Base-by-base conservation (phyloP, 1,140 invertebrate genomes). In the Acyrthosiphon pisum region DNA sequence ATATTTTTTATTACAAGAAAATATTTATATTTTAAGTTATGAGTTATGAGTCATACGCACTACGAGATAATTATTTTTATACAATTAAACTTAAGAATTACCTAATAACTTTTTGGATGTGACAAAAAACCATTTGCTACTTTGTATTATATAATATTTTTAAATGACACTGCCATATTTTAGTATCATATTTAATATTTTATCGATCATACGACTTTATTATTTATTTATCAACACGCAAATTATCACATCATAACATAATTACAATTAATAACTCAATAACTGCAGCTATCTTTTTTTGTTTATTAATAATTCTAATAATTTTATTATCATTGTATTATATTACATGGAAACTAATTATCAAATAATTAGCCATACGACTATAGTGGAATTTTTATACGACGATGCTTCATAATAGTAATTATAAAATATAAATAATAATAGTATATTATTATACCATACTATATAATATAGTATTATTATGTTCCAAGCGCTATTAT, bases 281-380 rank as follows among this genome's bases (percentile, higher is more conserved):
- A 37, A 37, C 68, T n/a, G 68, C 35, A 81, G 76, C 76, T 22
- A 37, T 81, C 76, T 18, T 76, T 81, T 81, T 81, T 81, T 37
- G 76, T 81, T 81, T 81, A 81, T 37, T 81, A 81, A 81, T 81
- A 37, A 81, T 81, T 81, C 76, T 81, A 81, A 81, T 81, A 35
- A 81, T 81, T 81, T 81, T 81, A 37, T 81, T 35, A 68, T n/a
- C 26, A 30, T 14, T n/a, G 30, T n/a, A 50, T 50, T 68, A 81
- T 22, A 81, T 35, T 81, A 81, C 76, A 35, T 20, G 76, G 76
- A 81, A 81, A 81, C 37, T 81, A 81, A 37, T 37, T 81, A 37
- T 81, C 20, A 37, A 81, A 81, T 37, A 37, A 81, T 81, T 81
- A 81, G 20, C 37, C 76, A 81, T 22, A 81, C 20, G 35, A 37